Percentiles rank a stretch among this genome's conserved stretches.
These are phyloP conservation scores for Chloropsis hardwickii DNA, from an alignment of 2,113 vertebrate species.

Conservation along the genomic window DNA sequence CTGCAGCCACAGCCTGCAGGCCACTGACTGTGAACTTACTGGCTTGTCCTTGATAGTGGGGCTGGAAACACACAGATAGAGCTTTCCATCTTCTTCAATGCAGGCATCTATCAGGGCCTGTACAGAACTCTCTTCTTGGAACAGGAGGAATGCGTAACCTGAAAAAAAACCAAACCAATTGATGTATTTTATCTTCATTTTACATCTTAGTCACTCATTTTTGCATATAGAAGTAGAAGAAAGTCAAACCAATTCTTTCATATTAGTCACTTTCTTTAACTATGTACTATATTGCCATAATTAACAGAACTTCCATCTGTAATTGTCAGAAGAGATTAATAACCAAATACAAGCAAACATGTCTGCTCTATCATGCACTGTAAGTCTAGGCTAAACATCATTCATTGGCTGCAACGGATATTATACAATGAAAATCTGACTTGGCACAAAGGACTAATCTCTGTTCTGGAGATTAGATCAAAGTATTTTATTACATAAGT, in stretches of 20 bases:
- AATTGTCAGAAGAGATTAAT: background rate
- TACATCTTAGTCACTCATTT: background rate
- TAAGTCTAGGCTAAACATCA: background rate
- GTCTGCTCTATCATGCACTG: background rate
- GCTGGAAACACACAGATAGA: constrained; percentile 97
- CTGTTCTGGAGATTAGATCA: constrained; percentile 46
- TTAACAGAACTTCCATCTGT: background rate
- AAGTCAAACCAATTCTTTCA: background rate
- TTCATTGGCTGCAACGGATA: background rate
- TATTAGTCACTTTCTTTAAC: background rate
- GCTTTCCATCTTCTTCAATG: constrained; percentile 96
- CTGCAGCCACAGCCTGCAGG: no score
- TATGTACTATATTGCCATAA: background rate
- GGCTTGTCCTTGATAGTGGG: constrained; percentile 99
- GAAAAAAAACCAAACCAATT: background rate
- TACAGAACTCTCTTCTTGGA: constrained; percentile 97
- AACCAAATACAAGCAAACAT: background rate
- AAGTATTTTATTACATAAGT: constrained; percentile 38
- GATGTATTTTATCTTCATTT: background rate
- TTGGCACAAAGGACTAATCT: constrained; percentile 43
- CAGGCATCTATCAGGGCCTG: constrained; percentile 97
- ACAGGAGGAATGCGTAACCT: constrained; percentile 98
- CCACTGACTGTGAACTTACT: constrained; percentile 76
- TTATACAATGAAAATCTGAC: constrained; percentile 44
- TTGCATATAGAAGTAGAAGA: background rate